Percentiles rank a stretch among this genome's conserved stretches.
These are phyloP conservation scores for Atta colombica DNA, from an alignment of 1,140 invertebrate genomes.

Conservation along the genomic window DNA sequence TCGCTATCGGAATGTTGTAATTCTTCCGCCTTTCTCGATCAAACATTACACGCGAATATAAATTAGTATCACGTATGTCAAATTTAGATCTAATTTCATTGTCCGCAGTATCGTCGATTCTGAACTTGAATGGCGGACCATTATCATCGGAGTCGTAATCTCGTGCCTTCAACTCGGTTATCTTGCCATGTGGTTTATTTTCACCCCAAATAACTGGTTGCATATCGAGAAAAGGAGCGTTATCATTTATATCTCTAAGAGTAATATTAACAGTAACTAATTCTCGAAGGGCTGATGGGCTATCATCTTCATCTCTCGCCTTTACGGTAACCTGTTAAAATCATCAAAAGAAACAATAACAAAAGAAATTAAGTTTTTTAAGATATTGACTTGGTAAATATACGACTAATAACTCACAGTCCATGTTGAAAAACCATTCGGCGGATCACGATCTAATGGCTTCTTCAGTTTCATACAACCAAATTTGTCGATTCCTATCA, in stretches of 20 bases:
- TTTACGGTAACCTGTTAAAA: slow-evolving; percentile 91
- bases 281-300: slow-evolving; percentile 87
- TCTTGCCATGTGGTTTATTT: slow-evolving; percentile 90
- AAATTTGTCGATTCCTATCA: slow-evolving; percentile 90
- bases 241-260: slow-evolving; percentile 95
- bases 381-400: neutral
- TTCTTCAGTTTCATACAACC: slow-evolving; percentile 93
- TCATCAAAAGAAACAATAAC: neutral
- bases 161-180: slow-evolving; percentile 91
- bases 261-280: slow-evolving; percentile 91
- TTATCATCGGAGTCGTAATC: slow-evolving; percentile 93
- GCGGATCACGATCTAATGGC: slow-evolving; percentile 94
- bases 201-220: slow-evolving; percentile 94
- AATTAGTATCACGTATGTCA: slow-evolving; percentile 87
- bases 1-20: slow-evolving; percentile 95
- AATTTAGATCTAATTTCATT: slow-evolving; percentile 91
- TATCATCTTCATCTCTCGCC: slow-evolving; percentile 93
- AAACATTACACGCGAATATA: slow-evolving; percentile 91
- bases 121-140: slow-evolving; percentile 93
- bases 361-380: neutral
- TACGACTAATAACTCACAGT: slow-evolving; percentile 71
- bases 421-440: slow-evolving; percentile 93
- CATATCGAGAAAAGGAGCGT: slow-evolving; percentile 94
- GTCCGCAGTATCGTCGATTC: slow-evolving; percentile 90
- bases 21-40: slow-evolving; percentile 96